Evolutionary conservation across 2,797 vertebrate species (phyloP), one percentile per base, ranked within the genome.

Genomic region (Bovichtus diacanthus): DNA sequence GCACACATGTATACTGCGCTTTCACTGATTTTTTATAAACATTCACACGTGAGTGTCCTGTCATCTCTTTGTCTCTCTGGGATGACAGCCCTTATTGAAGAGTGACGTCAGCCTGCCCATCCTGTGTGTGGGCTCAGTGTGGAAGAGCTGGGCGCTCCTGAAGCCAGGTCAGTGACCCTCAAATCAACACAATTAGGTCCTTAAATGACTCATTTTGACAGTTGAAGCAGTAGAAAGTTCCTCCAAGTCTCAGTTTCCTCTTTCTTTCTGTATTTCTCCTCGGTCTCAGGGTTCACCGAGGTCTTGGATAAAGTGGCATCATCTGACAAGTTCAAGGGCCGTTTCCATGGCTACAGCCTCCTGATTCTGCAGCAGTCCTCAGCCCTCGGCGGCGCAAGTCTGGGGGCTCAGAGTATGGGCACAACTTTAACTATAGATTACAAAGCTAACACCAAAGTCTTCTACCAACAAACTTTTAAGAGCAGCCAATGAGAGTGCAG

Each of bases 131-230:
- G 97, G 98, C 50, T 97, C 97, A 0, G 98, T 99, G 78, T 99
- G 98, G 98, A 96, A 94, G 46, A 99, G 98, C 94, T 99, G 98
- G 98, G 92, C 97, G 15, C 89, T 96, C 10, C 87, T 99, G 85
- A 95, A 89, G 83, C 83, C 90, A 44, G 97, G 97, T 97, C 80
- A 84, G 94, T 82, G 18, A 25, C 43, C 13, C n/a, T 44, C 2
- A 8, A 1, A 31, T 34, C 18, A 5, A 2, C 0, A 69, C 44
- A 41, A 25, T 0, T 2, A 10, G 2, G 0, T 1, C 36, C 0
- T 27, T 1, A 6, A n/a, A n/a, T n/a, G n/a, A n/a, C n/a, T n/a
- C n/a, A 29, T 60, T 29, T 21, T 46, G 1, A 60, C 18, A 23
- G 10, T 5, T 39, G 4, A 23, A 29, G 23, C 25, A 13, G 13